phyloP scores from a whole-genome alignment of 2,888 invertebrate genomes.

The Tribolium freemani region DNA sequence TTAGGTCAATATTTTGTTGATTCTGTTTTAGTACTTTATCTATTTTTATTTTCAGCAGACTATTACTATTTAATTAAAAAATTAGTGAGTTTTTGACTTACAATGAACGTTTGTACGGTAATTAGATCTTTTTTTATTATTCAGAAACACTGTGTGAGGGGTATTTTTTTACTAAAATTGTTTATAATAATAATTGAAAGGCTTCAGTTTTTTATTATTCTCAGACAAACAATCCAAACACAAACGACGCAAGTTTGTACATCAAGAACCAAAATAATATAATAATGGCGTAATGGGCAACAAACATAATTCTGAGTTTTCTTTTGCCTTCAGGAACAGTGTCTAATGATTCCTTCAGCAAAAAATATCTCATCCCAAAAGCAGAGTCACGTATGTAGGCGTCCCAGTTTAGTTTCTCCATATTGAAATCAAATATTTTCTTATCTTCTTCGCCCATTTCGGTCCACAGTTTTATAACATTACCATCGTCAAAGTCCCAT shows the following conservation, averaged over 20 bases:
- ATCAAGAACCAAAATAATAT: background rate
- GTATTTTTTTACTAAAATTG: too few relatives aligned
- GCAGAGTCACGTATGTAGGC: constrained; percentile 79
- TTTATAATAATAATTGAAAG: too few relatives aligned
- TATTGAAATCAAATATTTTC: constrained; percentile 80
- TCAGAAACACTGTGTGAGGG: too few relatives aligned
- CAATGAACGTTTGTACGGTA: too few relatives aligned
- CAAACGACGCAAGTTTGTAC: background rate
- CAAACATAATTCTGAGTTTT: background rate
- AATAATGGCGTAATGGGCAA: background rate
- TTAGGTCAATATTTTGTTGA: too few relatives aligned
- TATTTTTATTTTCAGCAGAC: too few relatives aligned
- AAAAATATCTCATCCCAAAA: constrained; percentile 79
- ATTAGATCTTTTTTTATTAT: too few relatives aligned
- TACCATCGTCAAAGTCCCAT: constrained; percentile 77
- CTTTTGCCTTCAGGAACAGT: constrained; percentile 71
- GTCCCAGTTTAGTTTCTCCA: constrained; percentile 80
- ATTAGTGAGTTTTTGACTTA: too few relatives aligned
- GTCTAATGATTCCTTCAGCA: constrained; percentile 83
- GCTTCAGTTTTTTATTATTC: too few relatives aligned
- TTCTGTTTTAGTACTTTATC: too few relatives aligned
- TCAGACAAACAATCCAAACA: background rate
- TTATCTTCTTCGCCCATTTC: constrained; percentile 68
- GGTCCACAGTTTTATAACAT: constrained; percentile 70
- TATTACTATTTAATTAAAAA: too few relatives aligned